Evolutionary conservation across 1,140 invertebrate species (phyloP), one percentile per base, ranked within the genome.

Genomic region (Holotrichia oblita): DNA sequence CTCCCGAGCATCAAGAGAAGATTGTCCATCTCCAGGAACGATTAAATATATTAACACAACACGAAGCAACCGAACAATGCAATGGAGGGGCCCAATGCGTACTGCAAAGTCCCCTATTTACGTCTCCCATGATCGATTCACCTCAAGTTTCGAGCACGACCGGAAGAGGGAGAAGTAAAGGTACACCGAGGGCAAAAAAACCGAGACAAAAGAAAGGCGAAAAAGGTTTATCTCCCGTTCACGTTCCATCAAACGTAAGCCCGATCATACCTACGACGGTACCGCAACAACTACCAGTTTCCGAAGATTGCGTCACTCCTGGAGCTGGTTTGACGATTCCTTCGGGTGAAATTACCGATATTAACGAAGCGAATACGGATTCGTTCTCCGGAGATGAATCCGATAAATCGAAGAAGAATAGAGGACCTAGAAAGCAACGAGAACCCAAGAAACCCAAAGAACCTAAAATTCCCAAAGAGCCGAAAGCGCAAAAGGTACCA

Each of bases 1-100:
- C 91, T 40, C 92, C 93, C 41, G 94, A 97, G 86, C 93, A 93
- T 84, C 95, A 97, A 87, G 94, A 97, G 83, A 96, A 97, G 88
- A 94, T 97, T 77, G 91, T 93, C 76, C 92, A 92, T 77, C 84
- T 97, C 20, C 95, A 97, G 88, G 96, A 97, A 83, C 90, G 95
- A 80, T 87, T 97, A 10, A 91, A 94, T 80, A 93, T 95, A 81
- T 84, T 97, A 64, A 94, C 95, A 82, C 94, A 95, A 85, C 95
- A 96, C 84, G 94, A 95, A 86, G 91, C 91, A 14, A 94, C 89
- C 84, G 94, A 95, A 78, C 94, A 95, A 83, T 95, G 94, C 84
- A 92, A 91, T 81, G 94, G 94, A 41, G 94, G 94, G 27, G 90
- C 93, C 0, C 93, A 94, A 83, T 95, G 94, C 84, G 89, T 94